These are phyloP conservation scores for Lutraria rhynchaena DNA, from an alignment of 1,140 invertebrate species.

Conservation along the genomic window DNA sequence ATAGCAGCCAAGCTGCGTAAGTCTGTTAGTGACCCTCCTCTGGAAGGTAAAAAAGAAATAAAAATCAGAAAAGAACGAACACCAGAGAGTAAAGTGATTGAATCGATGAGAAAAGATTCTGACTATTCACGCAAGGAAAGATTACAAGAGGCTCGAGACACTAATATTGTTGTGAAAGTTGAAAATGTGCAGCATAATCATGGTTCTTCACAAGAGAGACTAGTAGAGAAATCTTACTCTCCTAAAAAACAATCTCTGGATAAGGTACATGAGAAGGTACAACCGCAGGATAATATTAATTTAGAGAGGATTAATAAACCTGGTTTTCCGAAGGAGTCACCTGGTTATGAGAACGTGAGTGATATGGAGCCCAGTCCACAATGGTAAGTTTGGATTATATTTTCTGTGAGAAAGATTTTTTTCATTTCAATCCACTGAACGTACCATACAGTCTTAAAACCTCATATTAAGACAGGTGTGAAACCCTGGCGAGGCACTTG, in stretches of 20 bases:
- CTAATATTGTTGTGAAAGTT: conserved; percentile 72
- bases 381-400: conserved; percentile 63
- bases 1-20: conserved; percentile 34
- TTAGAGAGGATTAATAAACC: conserved; percentile 1
- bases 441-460: neutral
- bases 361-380: conserved; percentile 71
- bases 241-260: conserved; percentile 1
- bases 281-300: neutral
- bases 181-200: conserved; percentile 62
- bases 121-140: conserved; percentile 51
- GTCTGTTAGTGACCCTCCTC: conserved; percentile 23
- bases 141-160: conserved; percentile 55
- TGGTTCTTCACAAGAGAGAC: conserved; percentile 8
- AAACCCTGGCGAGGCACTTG: no score
- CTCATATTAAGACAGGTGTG: no score
- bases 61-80: conserved; percentile 47
- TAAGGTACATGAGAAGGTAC: neutral
- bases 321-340: conserved; percentile 73
- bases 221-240: conserved; percentile 12
- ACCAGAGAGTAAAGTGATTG: conserved; percentile 24
- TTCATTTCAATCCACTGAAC: no score
- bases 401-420: neutral
- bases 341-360: conserved; percentile 71
- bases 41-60: conserved; percentile 24
- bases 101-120: conserved; percentile 50